Percentiles rank a stretch among this genome's conserved stretches.
Conservation (phyloP, 2,797 vertebrate species). For the Halcyon chelicuti region DNA sequence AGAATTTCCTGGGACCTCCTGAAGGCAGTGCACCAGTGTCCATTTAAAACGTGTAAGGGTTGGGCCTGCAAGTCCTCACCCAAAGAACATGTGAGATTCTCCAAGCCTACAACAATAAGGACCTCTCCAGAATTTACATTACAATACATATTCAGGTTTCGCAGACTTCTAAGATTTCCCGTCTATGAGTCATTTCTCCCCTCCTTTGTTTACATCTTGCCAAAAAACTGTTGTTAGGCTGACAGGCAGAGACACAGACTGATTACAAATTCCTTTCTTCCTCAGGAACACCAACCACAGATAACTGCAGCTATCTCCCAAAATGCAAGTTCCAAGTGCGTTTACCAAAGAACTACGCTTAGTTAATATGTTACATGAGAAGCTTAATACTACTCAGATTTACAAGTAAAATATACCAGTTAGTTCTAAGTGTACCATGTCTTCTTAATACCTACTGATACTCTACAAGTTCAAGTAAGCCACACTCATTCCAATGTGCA, state of each 20-base stretch:
- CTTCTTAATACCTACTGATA: background rate
- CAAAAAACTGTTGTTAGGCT: background rate
- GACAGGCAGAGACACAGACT: background rate
- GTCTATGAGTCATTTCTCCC: background rate
- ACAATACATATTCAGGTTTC: background rate
- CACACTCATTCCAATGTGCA: background rate
- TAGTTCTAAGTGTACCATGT: too few species aligned
- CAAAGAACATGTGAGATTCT: fast-evolving
- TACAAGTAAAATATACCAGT: too few species aligned
- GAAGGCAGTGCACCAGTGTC: background rate
- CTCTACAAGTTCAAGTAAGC: background rate
- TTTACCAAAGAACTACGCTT: background rate
- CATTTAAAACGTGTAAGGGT: background rate
- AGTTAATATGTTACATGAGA: background rate
- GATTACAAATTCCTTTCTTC: background rate
- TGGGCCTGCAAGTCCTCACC: background rate
- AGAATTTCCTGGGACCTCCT: background rate
- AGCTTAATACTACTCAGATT: background rate
- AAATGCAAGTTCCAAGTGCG: background rate
- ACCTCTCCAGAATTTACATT: background rate
- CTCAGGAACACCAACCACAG: background rate
- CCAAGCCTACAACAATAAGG: background rate
- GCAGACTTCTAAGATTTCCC: background rate
- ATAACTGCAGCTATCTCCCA: background rate
- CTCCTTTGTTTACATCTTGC: background rate